A percentile compares a stretch with the other conserved stretches of the same genome.
These are phyloP conservation scores for Drosophila bipectinata DNA, from an alignment of 1,140 invertebrate genomes.

Conservation along the genomic window DNA sequence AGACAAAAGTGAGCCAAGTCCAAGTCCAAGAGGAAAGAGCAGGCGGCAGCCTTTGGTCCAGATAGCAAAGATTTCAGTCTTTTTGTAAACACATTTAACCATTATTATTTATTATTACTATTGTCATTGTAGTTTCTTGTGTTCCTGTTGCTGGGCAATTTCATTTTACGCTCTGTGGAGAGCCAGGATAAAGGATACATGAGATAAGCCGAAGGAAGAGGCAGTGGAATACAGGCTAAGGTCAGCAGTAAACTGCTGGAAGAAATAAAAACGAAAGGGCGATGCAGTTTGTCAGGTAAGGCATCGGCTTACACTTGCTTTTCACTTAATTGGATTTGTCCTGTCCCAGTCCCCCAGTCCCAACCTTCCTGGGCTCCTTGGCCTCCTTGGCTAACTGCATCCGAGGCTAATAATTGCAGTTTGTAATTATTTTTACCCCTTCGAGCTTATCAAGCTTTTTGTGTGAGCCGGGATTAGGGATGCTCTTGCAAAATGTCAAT, in stretches of 20 bases:
- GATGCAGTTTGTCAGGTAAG: conserved; percentile 40
- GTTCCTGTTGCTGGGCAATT: conserved; percentile 60
- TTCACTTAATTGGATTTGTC: conserved; percentile 81
- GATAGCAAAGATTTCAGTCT: conserved; percentile 39
- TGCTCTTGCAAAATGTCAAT: conserved; percentile 56
- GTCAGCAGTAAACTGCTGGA: conserved; percentile 47
- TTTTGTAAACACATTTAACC: conserved; percentile 50
- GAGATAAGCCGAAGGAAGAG: not conserved
- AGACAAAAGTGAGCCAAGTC: conserved; percentile 59
- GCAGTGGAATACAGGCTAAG: conserved; percentile 24
- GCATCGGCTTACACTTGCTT: conserved; percentile 77
- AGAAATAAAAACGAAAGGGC: not conserved
- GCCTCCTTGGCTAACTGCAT: conserved; percentile 15
- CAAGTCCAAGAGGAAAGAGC: conserved; percentile 35
- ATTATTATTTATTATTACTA: conserved; percentile 70
- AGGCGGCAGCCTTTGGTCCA: conserved; percentile 20
- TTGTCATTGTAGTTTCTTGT: conserved; percentile 31
- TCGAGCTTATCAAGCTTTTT: conserved; percentile 1
- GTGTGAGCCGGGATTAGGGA: conserved; percentile 12
- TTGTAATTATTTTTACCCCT: conserved; percentile 71
- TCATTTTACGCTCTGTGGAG: conserved; percentile 51
- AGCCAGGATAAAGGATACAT: not conserved
- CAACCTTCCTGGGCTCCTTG: not conserved
- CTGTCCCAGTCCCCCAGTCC: conserved; percentile 31
- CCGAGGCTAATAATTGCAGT: conserved; percentile 76